phyloP scores from a whole-genome alignment of 2,113 vertebrate species.

The Austrofundulus limnaeus region DNA sequence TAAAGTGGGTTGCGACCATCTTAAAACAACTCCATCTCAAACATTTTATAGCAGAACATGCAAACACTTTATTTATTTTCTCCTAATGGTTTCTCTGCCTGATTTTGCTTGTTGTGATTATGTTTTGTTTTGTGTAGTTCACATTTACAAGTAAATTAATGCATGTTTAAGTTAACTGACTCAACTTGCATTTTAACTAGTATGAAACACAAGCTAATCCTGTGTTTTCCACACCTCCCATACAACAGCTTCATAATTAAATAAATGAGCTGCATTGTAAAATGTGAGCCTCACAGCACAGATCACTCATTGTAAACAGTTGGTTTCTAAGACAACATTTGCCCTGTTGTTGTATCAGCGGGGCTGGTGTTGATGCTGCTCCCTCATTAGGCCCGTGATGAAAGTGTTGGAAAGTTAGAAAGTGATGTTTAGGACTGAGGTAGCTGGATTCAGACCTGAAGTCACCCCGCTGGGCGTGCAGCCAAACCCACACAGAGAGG shows the following conservation, averaged over 20 bases:
- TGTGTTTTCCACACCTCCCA: conserved; percentile 21
- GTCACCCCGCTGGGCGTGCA: background rate
- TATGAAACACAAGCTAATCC: conserved; percentile 27
- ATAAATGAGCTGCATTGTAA: conserved; percentile 46
- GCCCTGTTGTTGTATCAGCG: conserved; percentile 43
- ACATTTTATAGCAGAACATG: no score
- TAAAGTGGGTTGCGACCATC: no score
- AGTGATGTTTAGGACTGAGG: conserved; percentile 31
- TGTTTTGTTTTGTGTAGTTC: no score
- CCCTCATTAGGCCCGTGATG: conserved; percentile 45
- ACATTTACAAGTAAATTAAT: no score
- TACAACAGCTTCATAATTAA: conserved; percentile 40
- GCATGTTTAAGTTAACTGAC: no score
- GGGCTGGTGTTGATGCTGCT: conserved; percentile 19
- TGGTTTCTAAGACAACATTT: conserved; percentile 56
- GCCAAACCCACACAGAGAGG: conserved; percentile 42
- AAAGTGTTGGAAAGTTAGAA: conserved; percentile 34
- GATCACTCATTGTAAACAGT: conserved; percentile 62
- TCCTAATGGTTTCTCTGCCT: no score
- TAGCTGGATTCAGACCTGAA: conserved; percentile 11
- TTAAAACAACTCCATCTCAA: no score
- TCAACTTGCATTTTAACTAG: conserved; percentile 11
- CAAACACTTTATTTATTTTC: no score
- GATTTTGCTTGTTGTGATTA: no score
- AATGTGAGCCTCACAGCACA: conserved; percentile 36